These are phyloP conservation scores for Colinus virginianus DNA, from an alignment of 2,113 vertebrate species.

Conservation along the genomic window DNA sequence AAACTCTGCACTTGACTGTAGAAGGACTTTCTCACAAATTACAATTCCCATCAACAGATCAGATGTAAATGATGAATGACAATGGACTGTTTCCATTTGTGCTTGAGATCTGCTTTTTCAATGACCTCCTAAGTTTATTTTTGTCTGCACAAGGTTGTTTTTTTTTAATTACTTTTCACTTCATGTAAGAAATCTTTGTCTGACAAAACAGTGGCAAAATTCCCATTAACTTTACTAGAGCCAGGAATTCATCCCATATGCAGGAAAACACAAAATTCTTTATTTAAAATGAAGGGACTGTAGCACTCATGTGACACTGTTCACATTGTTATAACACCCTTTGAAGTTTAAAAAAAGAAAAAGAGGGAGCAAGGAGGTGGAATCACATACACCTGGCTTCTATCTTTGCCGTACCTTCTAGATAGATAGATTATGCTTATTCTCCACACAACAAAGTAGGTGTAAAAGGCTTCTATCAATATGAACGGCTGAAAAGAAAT, in stretches of 20 bases:
- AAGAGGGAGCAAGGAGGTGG: background rate
- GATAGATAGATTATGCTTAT: constrained; percentile 15
- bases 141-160: background rate
- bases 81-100: constrained; percentile 38
- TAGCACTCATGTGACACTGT: background rate
- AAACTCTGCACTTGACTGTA: background rate
- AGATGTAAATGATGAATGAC: constrained; percentile 55
- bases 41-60: constrained; percentile 25
- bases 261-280: constrained; percentile 27
- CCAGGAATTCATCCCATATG: background rate
- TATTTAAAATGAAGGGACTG: constrained; percentile 4
- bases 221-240: background rate
- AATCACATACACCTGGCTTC: constrained; percentile 42
- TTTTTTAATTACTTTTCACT: constrained; percentile 54
- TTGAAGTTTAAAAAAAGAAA: constrained; percentile 18
- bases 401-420: constrained; percentile 21
- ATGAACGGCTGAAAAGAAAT: constrained; percentile 27
- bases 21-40: constrained; percentile 48
- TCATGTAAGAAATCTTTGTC: constrained; percentile 35
- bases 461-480: constrained; percentile 52
- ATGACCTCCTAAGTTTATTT: constrained; percentile 62
- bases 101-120: constrained; percentile 25
- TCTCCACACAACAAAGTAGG: background rate
- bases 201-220: constrained; percentile 46
- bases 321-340: constrained; percentile 26